These are phyloP conservation scores for Microplitis deprimator DNA, from an alignment of 2,888 invertebrate species.

Conservation along the genomic window DNA sequence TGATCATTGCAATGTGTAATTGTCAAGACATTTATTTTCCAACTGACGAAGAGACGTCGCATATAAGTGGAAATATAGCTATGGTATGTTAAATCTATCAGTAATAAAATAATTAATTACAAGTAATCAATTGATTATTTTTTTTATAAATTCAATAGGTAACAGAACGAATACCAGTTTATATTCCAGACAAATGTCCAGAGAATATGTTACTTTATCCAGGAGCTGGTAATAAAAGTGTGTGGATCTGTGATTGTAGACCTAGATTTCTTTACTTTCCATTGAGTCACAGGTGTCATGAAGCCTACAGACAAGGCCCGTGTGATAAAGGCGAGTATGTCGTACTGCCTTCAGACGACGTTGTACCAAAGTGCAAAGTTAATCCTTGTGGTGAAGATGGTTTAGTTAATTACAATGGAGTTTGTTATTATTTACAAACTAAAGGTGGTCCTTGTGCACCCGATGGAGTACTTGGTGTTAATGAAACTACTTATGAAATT, in stretches of 20 bases:
- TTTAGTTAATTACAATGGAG: constrained; percentile 71
- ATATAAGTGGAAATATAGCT: constrained; percentile 53
- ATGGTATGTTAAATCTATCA: constrained; percentile 38
- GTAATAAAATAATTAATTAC: background rate
- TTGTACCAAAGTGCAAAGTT: constrained; percentile 75
- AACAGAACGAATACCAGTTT: constrained; percentile 72
- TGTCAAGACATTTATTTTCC: constrained; percentile 62
- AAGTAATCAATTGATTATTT: background rate
- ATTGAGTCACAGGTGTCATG: constrained; percentile 76
- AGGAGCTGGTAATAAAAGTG: constrained; percentile 75
- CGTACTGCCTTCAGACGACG: constrained; percentile 72
- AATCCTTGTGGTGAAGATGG: constrained; percentile 78
- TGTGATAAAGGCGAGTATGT: constrained; percentile 75
- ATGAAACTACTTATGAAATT: constrained; percentile 75
- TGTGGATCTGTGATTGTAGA: constrained; percentile 77
- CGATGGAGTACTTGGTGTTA: constrained; percentile 75
- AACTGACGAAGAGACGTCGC: constrained; percentile 51
- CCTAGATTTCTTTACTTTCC: constrained; percentile 76
- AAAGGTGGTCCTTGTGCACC: constrained; percentile 72
- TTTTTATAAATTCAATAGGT: constrained; percentile 49
- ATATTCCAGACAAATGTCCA: constrained; percentile 76
- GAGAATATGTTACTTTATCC: constrained; percentile 79
- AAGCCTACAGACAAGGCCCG: constrained; percentile 78
- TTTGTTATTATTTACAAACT: constrained; percentile 72
- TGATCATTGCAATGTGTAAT: constrained; percentile 6